Conservation (phyloP, 2,888 invertebrate genomes). For the Congeria kusceri region DNA sequence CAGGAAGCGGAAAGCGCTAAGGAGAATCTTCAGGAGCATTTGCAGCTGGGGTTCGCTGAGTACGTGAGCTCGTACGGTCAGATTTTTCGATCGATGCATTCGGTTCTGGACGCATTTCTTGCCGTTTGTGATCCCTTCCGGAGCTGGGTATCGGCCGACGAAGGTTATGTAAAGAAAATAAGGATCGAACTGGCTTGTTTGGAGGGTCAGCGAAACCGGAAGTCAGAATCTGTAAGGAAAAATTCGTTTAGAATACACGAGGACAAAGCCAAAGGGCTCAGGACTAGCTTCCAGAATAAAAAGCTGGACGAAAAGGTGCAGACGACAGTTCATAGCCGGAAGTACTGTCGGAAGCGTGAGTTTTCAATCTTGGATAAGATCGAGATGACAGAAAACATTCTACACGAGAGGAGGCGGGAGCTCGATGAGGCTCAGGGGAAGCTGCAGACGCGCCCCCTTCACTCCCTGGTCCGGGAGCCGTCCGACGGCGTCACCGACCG, state of each 20-base stretch:
- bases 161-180: conserved; percentile 76
- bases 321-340: conserved; percentile 57
- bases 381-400: conserved; percentile 61
- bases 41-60: conserved; percentile 56
- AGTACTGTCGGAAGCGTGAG: conserved; percentile 68
- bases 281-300: conserved; percentile 61
- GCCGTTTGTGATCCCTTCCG: conserved; percentile 74
- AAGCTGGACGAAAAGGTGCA: conserved; percentile 57
- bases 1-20: conserved; percentile 58
- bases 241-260: conserved; percentile 64
- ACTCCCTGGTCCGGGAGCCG: conserved; percentile 53
- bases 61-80: conserved; percentile 73
- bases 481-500: conserved; percentile 63
- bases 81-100: conserved; percentile 74
- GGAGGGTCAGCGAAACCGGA: conserved; percentile 62
- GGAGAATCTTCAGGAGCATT: conserved; percentile 47
- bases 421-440: conserved; percentile 55
- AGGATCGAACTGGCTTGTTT: conserved; percentile 71
- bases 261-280: conserved; percentile 60
- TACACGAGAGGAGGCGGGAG: conserved; percentile 64
- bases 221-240: conserved; percentile 65
- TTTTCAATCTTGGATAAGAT: conserved; percentile 66
- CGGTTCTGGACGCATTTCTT: conserved; percentile 68
- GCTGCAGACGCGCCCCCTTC: conserved; percentile 55
- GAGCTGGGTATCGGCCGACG: conserved; percentile 79